These are phyloP conservation scores for Diplodus puntazzo DNA, from an alignment of 2,797 vertebrate genomes.

Conservation along the genomic window DNA sequence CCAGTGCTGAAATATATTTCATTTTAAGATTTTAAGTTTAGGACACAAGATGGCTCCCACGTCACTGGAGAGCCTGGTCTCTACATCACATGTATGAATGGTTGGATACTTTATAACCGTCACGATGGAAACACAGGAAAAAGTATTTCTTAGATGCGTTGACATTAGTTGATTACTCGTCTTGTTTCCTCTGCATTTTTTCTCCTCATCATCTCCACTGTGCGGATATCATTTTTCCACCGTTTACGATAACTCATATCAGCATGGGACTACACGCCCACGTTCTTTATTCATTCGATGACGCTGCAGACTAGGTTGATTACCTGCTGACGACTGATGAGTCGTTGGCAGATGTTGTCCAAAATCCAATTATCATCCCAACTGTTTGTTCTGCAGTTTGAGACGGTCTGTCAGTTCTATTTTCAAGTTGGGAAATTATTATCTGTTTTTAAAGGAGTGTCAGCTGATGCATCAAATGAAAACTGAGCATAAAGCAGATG, in stretches of 20 bases:
- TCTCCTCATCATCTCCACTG: background rate
- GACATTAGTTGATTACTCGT: background rate
- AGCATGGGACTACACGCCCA: background rate
- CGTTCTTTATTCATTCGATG: constrained; percentile 5
- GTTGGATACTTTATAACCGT: background rate
- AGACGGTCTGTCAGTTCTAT: background rate
- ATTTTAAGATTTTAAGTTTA: background rate
- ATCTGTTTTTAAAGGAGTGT: background rate
- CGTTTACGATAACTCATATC: background rate
- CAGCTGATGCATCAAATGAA: background rate
- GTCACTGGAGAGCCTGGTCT: background rate
- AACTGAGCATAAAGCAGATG: background rate
- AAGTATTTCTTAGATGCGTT: background rate
- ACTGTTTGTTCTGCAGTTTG: background rate
- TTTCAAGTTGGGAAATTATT: background rate
- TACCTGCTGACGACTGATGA: constrained; percentile 1
- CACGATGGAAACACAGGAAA: background rate
- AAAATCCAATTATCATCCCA: background rate
- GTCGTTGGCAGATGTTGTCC: background rate
- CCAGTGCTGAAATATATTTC: background rate
- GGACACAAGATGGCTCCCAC: constrained; percentile 4
- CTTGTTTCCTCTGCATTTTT: background rate
- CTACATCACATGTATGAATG: background rate
- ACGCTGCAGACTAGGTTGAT: background rate
- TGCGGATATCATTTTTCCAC: background rate